Evolutionary conservation across 2,888 invertebrate species (phyloP), one percentile per base, ranked within the genome.

Genomic region (Coenonympha glycerion): DNA sequence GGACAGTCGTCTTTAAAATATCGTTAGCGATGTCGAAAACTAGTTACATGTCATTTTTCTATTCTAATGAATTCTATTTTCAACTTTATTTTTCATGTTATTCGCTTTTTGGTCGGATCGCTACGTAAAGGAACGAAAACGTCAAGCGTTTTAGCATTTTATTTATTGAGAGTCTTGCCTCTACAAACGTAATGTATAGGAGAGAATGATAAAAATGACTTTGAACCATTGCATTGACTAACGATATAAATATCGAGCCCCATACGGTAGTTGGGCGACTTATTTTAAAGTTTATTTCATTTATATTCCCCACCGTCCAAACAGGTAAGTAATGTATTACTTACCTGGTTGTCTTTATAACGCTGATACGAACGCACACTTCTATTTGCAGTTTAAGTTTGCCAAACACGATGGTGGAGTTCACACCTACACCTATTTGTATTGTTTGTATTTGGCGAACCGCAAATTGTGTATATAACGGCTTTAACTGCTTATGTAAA

Each of bases 11-110:
- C 28, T 49, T 55, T 55, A 55, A 51, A 59, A 52, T 60, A 57
- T 59, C 53, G 61, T 52, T 61, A 59, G 64, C 64, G 63, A 66
- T 65, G 62, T 64, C 61, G 57, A 59, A 63, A 71, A 69, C 78
- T 79, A 79, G 77, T 77, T 76, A 59, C 40, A 56, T 55, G 49
- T 56, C 59, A 54, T 60, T 57, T 49, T 62, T 60, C 57, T 49
- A 62, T 33, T 53, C 42, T 31, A 45, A 47, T 49, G 11, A 22
- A 45, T 41, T 50, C 15, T 9, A 5, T 47, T 41, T 24, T 30
- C 46, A 47, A 34, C 47, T 13, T 26, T 34, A 45, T 49, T 42
- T 34, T 50, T 50, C 13, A 13, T 13, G 13, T 24, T 24, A n/a
- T n/a, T 36, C 16, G 31, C 41, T 44, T 34, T 44, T 39, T 28